These are phyloP conservation scores for Euphonia xanthogaster DNA, from an alignment of 2,797 vertebrate genomes.

Conservation along the genomic window DNA sequence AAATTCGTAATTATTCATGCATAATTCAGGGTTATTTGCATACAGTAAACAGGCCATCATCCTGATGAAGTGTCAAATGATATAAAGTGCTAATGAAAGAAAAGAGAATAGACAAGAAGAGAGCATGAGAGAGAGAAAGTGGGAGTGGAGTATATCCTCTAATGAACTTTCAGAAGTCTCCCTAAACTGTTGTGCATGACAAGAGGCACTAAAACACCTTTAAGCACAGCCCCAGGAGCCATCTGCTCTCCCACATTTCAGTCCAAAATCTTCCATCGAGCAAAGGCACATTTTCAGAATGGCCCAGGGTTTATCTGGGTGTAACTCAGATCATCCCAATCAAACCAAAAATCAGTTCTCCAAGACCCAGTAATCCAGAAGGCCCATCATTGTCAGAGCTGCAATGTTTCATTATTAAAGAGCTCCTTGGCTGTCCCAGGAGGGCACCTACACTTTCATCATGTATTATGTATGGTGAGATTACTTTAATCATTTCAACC, in stretches of 20 bases:
- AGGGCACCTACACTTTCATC: background rate
- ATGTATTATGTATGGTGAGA: background rate
- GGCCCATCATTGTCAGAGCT: background rate
- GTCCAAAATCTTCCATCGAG: background rate
- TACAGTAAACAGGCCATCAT: conserved; percentile 59
- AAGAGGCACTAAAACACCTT: background rate
- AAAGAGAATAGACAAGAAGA: conserved; percentile 15
- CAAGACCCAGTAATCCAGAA: background rate
- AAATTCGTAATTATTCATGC: conserved; percentile 60
- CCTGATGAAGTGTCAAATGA: conserved; percentile 44
- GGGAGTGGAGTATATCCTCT: background rate
- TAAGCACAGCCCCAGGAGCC: background rate
- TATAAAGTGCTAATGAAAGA: conserved; percentile 39
- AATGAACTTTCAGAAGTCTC: background rate
- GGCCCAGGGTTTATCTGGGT: background rate
- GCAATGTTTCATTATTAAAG: background rate
- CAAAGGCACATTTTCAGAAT: background rate
- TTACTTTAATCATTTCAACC: background rate
- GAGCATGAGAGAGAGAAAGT: background rate
- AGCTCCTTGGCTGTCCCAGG: background rate
- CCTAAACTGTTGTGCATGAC: background rate
- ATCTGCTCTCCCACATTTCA: background rate
- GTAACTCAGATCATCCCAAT: background rate
- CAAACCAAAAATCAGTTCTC: background rate
- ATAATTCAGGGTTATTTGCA: conserved; percentile 66